Percentiles rank a stretch among this genome's conserved stretches.
Conservation (phyloP, 2,888 invertebrate species). For the Chloroclysta siterata region DNA sequence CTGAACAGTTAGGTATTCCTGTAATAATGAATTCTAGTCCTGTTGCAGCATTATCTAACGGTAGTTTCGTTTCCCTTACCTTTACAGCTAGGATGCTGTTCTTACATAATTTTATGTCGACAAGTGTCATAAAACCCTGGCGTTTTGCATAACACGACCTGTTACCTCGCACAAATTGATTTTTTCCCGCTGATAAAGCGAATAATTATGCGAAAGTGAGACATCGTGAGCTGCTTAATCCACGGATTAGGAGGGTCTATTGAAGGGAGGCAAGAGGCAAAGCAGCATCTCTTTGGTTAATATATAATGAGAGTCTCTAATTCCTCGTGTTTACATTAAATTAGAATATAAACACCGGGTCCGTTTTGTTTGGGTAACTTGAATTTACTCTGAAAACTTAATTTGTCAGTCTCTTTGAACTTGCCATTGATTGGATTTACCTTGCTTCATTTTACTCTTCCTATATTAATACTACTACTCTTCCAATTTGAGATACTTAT, state of each 20-base stretch:
- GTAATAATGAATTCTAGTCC: neutral
- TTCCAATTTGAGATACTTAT: conserved; percentile 7
- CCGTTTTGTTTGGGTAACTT: conserved; percentile 37
- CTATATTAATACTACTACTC: too few relatives aligned
- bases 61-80: conserved; percentile 8
- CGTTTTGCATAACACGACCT: conserved; percentile 42
- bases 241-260: conserved; percentile 71
- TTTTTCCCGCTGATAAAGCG: conserved; percentile 70
- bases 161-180: conserved; percentile 61
- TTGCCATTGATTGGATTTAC: conserved; percentile 31
- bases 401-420: conserved; percentile 33
- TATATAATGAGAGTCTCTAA: conserved; percentile 77
- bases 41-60: conserved; percentile 8
- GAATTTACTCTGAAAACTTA: conserved; percentile 31
- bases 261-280: conserved; percentile 69
- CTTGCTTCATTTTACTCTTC: conserved; percentile 11
- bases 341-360: conserved; percentile 61
- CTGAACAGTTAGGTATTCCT: neutral
- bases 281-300: conserved; percentile 73
- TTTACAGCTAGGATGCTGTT: conserved; percentile 3
- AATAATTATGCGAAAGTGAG: conserved; percentile 78
- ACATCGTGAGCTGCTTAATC: conserved; percentile 71
- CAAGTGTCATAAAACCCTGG: conserved; percentile 35
- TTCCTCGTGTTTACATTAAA: conserved; percentile 77
- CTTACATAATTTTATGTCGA: conserved; percentile 27